phyloP scores from a whole-genome alignment of 1,140 invertebrate species.

The Panagrolaimus sp. region DNA sequence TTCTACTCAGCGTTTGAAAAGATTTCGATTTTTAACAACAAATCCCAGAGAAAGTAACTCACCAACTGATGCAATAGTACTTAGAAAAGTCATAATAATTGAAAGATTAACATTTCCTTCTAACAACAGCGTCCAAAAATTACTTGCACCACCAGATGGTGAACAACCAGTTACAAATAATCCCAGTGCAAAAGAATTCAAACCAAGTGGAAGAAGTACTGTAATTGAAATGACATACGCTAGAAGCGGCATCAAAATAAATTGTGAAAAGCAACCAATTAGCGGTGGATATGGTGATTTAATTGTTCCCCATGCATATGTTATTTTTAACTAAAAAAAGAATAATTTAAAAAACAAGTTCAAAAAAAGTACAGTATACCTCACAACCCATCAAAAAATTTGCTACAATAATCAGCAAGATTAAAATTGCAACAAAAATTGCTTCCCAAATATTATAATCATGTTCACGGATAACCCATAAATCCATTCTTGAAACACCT shows the following conservation, averaged over 20 bases:
- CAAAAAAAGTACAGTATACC: conserved; percentile 16
- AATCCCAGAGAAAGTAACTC: conserved; percentile 57
- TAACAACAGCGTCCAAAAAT: conserved; percentile 82
- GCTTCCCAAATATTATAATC: conserved; percentile 67
- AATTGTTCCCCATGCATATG: conserved; percentile 69
- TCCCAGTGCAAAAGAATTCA: conserved; percentile 62
- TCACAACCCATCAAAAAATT: conserved; percentile 91
- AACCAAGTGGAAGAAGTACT: conserved; percentile 61
- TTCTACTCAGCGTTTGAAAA: too few species aligned
- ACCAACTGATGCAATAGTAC: conserved; percentile 76
- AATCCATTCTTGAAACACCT: not conserved
- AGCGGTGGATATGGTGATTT: conserved; percentile 72
- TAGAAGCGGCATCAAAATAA: conserved; percentile 74
- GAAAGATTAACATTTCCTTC: conserved; percentile 81
- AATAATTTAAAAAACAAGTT: conserved; percentile 26
- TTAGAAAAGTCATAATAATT: conserved; percentile 83
- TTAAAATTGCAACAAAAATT: conserved; percentile 72
- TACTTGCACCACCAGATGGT: conserved; percentile 84
- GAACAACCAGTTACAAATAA: conserved; percentile 83
- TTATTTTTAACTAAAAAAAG: conserved; percentile 62
- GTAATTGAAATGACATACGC: conserved; percentile 70
- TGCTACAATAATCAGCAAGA: conserved; percentile 72
- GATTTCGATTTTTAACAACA: too few species aligned
- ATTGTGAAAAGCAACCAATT: conserved; percentile 77
- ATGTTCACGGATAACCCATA: conserved; percentile 17